Conservation (phyloP, 2,888 invertebrate genomes). For the Lasioglossum malachurum region DNA sequence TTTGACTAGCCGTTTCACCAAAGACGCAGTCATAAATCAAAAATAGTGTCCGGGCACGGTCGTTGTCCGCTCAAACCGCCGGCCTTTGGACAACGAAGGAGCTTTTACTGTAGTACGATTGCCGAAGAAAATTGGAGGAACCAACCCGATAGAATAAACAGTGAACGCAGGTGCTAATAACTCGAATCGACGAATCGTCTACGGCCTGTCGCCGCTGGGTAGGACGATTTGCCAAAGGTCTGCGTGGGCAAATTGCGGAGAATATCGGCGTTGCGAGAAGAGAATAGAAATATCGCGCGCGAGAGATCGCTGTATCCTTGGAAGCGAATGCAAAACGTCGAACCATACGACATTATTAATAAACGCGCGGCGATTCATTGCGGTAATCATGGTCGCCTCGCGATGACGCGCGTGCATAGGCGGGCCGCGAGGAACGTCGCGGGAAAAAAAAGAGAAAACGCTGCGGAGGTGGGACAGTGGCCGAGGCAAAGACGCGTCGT, state of each 20-base stretch:
- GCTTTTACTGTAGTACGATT: fast-evolving
- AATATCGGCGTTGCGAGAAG: slow-evolving; percentile 65
- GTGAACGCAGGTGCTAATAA: not conserved
- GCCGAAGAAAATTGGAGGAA: not conserved
- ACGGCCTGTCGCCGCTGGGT: not conserved
- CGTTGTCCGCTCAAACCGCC: too few relatives aligned
- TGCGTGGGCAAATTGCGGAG: not conserved
- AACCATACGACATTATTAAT: slow-evolving; percentile 81
- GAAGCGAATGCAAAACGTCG: slow-evolving; percentile 80
- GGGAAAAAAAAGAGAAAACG: slow-evolving; percentile 8
- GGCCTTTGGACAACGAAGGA: too few relatives aligned
- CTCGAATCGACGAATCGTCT: not conserved
- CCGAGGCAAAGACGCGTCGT: not conserved
- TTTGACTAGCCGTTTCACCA: too few relatives aligned
- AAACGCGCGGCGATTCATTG: slow-evolving; percentile 79
- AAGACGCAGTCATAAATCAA: too few relatives aligned
- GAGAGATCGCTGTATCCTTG: slow-evolving; percentile 79
- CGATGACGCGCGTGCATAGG: slow-evolving; percentile 52
- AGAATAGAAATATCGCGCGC: slow-evolving; percentile 79
- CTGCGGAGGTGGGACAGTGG: not conserved
- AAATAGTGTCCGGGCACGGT: too few relatives aligned
- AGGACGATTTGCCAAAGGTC: not conserved
- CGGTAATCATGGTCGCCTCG: slow-evolving; percentile 72
- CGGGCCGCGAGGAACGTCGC: not conserved
- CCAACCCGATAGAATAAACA: not conserved